Evolutionary conservation across 1,140 invertebrate species (phyloP).

Genomic region (Nephotettix cincticeps): DNA sequence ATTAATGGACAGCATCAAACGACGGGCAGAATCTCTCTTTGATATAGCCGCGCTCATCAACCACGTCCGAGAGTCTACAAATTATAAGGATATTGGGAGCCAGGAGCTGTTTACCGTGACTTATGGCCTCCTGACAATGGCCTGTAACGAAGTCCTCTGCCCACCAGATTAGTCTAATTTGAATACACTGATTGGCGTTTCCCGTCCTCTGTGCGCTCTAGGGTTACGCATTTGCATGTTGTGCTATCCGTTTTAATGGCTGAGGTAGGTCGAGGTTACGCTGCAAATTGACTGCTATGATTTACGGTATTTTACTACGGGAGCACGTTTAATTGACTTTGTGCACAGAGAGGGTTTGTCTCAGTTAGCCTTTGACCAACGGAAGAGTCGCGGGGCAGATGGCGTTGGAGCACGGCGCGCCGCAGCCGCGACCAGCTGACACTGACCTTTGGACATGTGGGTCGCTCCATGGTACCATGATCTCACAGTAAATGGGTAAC

Average conservation of each 20-base stretch:
- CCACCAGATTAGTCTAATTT: constrained; percentile 20
- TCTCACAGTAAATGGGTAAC: too few relatives aligned
- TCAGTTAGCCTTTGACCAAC: too few relatives aligned
- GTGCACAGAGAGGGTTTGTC: too few relatives aligned
- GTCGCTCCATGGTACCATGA: background rate
- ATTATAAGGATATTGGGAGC: constrained; percentile 9
- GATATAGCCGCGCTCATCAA: constrained; percentile 15
- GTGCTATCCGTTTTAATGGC: background rate
- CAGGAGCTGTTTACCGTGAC: constrained; percentile 5
- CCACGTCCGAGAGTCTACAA: background rate
- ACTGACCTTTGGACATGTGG: background rate
- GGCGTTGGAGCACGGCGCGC: background rate
- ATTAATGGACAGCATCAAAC: constrained; percentile 17
- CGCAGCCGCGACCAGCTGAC: background rate
- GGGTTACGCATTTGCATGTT: background rate
- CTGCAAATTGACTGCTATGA: too few relatives aligned
- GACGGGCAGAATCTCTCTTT: background rate
- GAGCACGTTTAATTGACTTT: too few relatives aligned
- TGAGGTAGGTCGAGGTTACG: too few relatives aligned
- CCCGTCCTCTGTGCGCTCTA: background rate
- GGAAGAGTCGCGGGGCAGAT: too few relatives aligned
- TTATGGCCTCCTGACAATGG: constrained; percentile 11
- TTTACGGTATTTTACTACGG: too few relatives aligned
- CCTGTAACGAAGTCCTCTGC: constrained; percentile 10
- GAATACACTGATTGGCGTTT: constrained; percentile 20